Percentiles rank a stretch among this genome's conserved stretches.
Conservation (phyloP, 37 sponge, comb jelly and placozoan species). For the Aplysina aerophoba region DNA sequence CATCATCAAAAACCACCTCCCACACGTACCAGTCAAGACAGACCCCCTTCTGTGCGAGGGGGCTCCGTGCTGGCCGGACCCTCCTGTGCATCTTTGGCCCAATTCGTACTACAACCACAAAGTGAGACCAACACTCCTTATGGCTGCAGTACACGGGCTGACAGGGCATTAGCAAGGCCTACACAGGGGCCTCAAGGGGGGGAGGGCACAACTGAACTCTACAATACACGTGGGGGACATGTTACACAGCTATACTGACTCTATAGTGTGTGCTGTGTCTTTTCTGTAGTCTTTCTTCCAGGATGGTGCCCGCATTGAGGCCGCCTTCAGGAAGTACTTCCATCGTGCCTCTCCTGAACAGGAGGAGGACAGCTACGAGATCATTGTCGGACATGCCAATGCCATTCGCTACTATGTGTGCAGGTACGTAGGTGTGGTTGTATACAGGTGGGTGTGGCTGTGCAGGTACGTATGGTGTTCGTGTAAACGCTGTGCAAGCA, state of each 20-base stretch:
- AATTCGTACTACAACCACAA: too few relatives aligned
- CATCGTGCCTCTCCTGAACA: constrained; percentile 89
- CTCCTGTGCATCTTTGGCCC: constrained; percentile 25
- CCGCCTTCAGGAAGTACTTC: constrained; percentile 91
- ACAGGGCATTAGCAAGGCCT: too few relatives aligned
- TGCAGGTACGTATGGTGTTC: too few relatives aligned
- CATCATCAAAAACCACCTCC: constrained; percentile 55
- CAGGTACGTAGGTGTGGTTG: constrained; percentile 23
- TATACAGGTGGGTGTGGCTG: neutral
- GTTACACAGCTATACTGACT: too few relatives aligned
- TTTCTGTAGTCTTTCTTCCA: constrained; percentile 78
- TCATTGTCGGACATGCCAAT: constrained; percentile 94
- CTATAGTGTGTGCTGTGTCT: too few relatives aligned
- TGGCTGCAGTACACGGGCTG: too few relatives aligned
- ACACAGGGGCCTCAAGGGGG: too few relatives aligned
- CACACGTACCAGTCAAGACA: constrained; percentile 72
- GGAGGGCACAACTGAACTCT: too few relatives aligned
- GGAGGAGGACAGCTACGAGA: constrained; percentile 76
- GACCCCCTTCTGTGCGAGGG: constrained; percentile 90
- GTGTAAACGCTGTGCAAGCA: too few relatives aligned
- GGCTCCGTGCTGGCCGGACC: constrained; percentile 86
- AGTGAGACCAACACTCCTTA: too few relatives aligned
- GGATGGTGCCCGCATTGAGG: constrained; percentile 95
- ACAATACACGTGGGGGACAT: too few relatives aligned
- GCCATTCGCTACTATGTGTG: constrained; percentile 97